Base-by-base conservation (phyloP, 2,888 invertebrate species). In the Tinea semifulvella region DNA sequence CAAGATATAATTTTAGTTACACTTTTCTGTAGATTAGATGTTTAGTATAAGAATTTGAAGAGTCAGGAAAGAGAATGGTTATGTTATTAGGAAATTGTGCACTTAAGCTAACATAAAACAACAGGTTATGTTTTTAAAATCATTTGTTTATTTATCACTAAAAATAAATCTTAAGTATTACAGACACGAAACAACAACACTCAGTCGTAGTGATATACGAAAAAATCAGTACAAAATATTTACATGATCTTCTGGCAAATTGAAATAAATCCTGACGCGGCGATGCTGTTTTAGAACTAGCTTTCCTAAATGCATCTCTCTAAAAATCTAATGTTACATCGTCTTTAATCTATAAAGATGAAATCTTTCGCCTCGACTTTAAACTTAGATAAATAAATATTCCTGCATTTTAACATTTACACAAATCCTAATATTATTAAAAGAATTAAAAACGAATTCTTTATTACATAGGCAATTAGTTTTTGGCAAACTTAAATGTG, bases 71-170 rank as follows among this genome's bases (percentile, higher is more conserved):
- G n/a, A 18, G 18, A 36, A 18, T 17, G 40, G 22, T 4, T 13
- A 3, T 40, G 40, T 40, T 40, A 22, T 40, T 40, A 40, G 40
- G 40, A 40, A 20, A 38, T 3, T 31, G 40, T 40, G 40, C 40
- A 27, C 22, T 42, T 27, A 27, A 27, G 27, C 42, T 17, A 42
- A 11, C n/a, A 42, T 27, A 42, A 40, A 40, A 42, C 42, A 42
- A 42, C 42, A 19, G 3, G 28, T 31, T 19, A 42, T 19, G 10
- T 43, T 43, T 43, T 31, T 17, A 17, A 16, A 19, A 28, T 28
- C 64, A 68, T 74, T 72, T 73, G 68, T 79, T 77, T 76, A 77
- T 81, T 80, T 80, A 75, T 76, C 68, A 77, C 79, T 80, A 76
- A 77, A 74, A 67, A 70, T 77, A 72, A 75, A 79, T 68, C 80